A percentile compares a stretch with the other conserved stretches of the same genome.
These are phyloP conservation scores for Drosophila peninsularis DNA, from an alignment of 2,888 invertebrate genomes.

Conservation along the genomic window DNA sequence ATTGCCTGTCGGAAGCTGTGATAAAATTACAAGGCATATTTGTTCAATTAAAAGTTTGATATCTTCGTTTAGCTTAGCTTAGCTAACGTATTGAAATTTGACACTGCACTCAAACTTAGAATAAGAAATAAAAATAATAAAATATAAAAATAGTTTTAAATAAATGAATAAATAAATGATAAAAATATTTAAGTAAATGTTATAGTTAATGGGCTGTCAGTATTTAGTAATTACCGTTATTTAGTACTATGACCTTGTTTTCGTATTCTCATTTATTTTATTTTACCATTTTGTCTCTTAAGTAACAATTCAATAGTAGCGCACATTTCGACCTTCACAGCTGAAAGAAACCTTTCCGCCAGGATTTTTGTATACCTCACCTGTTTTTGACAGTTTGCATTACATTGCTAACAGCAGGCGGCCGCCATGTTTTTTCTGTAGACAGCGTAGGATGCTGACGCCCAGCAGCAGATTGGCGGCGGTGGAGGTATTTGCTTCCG, in stretches of 20 bases:
- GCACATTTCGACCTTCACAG: slow-evolving; percentile 1
- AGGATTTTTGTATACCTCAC: slow-evolving; percentile 49
- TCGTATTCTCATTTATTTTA: no score
- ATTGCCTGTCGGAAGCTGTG: slow-evolving; percentile 45
- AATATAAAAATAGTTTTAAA: no score
- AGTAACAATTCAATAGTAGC: slow-evolving; percentile 12
- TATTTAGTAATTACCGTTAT: no score
- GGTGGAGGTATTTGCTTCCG: background rate
- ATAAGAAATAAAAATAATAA: no score
- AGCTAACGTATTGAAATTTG: no score
- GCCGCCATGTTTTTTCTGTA: slow-evolving; percentile 61
- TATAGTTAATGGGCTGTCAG: no score
- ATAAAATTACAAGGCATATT: slow-evolving; percentile 40
- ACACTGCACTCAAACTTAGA: no score
- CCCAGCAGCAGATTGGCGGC: background rate
- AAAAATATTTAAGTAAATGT: no score
- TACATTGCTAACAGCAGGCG: slow-evolving; percentile 64
- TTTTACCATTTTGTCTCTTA: no score
- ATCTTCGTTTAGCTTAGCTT: no score
- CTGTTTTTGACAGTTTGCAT: slow-evolving; percentile 79
- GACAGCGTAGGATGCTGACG: background rate
- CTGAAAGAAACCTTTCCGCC: slow-evolving; percentile 2
- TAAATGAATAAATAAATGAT: no score
- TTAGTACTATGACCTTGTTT: no score
- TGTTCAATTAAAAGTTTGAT: background rate